Evolutionary conservation across 2,113 vertebrate genomes (phyloP), one percentile per base, ranked within the genome.

Genomic region (Fukomys damarensis): DNA sequence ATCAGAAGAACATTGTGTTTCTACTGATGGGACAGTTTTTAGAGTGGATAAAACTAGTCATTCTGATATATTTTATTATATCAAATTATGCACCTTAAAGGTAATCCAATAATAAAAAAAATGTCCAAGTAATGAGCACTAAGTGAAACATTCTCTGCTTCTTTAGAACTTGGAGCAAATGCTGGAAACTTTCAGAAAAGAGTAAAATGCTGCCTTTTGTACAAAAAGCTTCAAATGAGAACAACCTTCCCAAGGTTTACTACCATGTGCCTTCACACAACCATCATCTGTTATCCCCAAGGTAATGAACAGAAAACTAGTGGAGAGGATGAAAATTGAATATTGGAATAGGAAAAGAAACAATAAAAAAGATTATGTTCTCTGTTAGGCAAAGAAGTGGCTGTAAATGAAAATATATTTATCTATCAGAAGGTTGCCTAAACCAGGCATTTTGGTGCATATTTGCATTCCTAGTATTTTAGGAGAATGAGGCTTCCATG

Each of bases 81-180:
- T 41, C 38, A 84, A 81, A 76, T 49, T 80, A 54, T 43, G 35
- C 12, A 35, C 58, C 38, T 79, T 68, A 63, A 92, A 96, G 35
- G 59, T 63, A 97, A 70, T 41, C 6, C 56, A 90, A 3, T 26
- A 56, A 49, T 28, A 56, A 10, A 41, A 35, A 83, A 61, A 24
- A 63, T 14, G 4, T 0, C 3, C 9, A 52, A 74, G 16, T 81
- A 89, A 59, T 4, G 49, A 70, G 54, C 35, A 77, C n/a, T 13
- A 6, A 32, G 3, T 66, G 26, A 46, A 91, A 65, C 1, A 58
- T 49, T 70, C 65, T 43, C 43, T 74, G 26, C 76, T 88, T 91
- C 76, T 91, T 61, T 92, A 68, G 46, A 85, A 81, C 16, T 89
- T 89, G 52, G 14, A 83, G 24, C 24, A 68, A 95, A 89, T 91